phyloP scores from a whole-genome alignment of 2,888 invertebrate genomes.

The Phania funesta region DNA sequence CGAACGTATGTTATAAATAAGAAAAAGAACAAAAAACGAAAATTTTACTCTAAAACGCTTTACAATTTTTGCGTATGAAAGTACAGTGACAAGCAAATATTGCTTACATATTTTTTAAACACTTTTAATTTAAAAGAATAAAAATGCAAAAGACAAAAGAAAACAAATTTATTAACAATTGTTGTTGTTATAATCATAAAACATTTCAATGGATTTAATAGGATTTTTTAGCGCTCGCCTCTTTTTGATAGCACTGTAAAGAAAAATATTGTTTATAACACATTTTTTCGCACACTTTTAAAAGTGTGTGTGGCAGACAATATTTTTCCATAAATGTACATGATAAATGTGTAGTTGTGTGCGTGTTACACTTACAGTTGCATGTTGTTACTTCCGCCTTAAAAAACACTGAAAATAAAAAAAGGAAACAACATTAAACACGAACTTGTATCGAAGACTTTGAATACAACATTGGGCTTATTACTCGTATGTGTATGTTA shows the following conservation, averaged over 20 bases:
- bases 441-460: conserved; percentile 52
- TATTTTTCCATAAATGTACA: no score
- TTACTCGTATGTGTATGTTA: conserved; percentile 49
- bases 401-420: conserved; percentile 29
- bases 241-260: background rate
- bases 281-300: background rate
- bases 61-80: conserved; percentile 8
- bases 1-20: conserved; percentile 16
- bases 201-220: no score
- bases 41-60: conserved; percentile 8
- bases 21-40: background rate
- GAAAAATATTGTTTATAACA: background rate
- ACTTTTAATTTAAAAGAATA: background rate
- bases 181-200: no score
- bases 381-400: conserved; percentile 57
- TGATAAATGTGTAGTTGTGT: background rate
- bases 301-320: no score
- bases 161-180: no score
- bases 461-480: conserved; percentile 51
- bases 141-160: background rate
- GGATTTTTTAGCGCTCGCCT: no score
- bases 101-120: background rate
- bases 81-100: conserved; percentile 3
- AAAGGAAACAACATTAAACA: conserved; percentile 28
- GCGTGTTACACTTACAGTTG: conserved; percentile 30